Conservation (phyloP, 2,888 invertebrate species). For the Adelphocoris suturalis region DNA sequence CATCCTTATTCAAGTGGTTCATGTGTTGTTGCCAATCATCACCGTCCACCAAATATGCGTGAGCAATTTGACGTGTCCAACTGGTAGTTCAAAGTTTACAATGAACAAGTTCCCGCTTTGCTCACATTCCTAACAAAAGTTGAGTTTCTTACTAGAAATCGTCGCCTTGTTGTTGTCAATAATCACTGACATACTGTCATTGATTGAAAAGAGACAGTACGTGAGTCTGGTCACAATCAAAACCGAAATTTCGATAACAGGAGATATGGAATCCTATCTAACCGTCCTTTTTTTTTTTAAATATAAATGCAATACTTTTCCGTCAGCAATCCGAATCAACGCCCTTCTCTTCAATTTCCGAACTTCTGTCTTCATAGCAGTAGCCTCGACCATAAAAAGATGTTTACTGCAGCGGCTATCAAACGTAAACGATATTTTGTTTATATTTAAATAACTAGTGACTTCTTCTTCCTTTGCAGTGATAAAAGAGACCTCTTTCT, state of each 20-base stretch:
- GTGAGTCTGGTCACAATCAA: not conserved
- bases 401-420: not conserved
- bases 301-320: not conserved
- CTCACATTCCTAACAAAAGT: no score
- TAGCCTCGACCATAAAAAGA: not conserved
- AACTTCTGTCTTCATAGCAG: not conserved
- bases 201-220: not conserved
- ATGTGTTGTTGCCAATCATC: no score
- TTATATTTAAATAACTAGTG: not conserved
- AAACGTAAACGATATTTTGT: not conserved
- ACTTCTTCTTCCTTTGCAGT: slow-evolving; percentile 5
- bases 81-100: no score
- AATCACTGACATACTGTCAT: no score
- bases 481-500: not conserved
- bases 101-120: no score
- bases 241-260: not conserved
- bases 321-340: not conserved
- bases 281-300: not conserved
- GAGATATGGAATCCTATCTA: not conserved
- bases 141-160: no score
- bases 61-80: no score
- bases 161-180: no score
- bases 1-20: no score
- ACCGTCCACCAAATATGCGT: no score
- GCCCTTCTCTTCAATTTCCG: not conserved